Evolutionary conservation across 2,113 vertebrate genomes (phyloP), one percentile per base, ranked within the genome.

Genomic region (Lamprotornis superbus): DNA sequence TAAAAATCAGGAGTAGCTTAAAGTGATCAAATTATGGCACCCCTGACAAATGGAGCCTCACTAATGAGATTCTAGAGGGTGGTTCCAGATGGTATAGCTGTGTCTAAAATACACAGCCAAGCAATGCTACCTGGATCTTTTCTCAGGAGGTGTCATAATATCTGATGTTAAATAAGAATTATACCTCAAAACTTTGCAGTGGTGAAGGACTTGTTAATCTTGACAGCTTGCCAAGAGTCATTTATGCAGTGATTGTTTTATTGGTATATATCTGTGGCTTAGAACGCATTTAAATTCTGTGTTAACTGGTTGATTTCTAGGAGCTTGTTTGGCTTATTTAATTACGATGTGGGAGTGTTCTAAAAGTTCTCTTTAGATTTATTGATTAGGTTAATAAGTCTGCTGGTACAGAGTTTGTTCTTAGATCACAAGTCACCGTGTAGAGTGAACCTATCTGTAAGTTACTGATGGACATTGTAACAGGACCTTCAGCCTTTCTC

Each of bases 1-100:
- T 94, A 89, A 84, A 95, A 94, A 84, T 94, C 39, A 75, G 25
- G 37, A 79, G 40, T 82, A 89, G 37, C 40, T 95, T 91, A 73
- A 93, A 76, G 40, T 71, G 24, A 68, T 87, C 52, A 49, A 79
- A 49, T 79, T 37, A 31, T 1, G 15, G n/a, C 44, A 89, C 64
- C 87, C 53, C 50, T 92, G 84, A 85, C 37, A 87, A 94, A 94
- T 94, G 49, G 49, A 90, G 25, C 49, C 56, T 90, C 35, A 20
- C 2, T 90, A 84, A 71, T 81, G 78, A 91, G 42, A 91, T 63
- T 89, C 33, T 63, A 61, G 59, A 65, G 53, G 85, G 85, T 33
- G 57, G 46, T 94, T 95, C 84, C 70, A 95, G 84, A 85, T 93
- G 52, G 56, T 13, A 1, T 59, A 75, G n/a, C 64, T 78, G 49